These are phyloP conservation scores for Marcusenius ussheri DNA, from an alignment of 2,113 vertebrate species.

Conservation along the genomic window DNA sequence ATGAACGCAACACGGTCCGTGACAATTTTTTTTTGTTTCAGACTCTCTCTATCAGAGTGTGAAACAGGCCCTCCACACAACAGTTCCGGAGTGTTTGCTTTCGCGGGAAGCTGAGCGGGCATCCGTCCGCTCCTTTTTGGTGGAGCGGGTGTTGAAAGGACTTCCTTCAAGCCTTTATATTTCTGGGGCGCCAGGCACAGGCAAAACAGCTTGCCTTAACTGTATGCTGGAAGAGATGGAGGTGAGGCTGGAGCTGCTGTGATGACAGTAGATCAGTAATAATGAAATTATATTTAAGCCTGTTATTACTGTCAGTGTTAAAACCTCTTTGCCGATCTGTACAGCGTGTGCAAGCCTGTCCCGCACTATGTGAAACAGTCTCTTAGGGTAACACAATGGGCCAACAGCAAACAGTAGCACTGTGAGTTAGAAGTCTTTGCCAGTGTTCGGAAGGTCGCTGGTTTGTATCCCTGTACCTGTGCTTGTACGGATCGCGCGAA, in stretches of 20 bases:
- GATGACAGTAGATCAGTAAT: not conserved
- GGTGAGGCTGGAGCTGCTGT: slow-evolving; percentile 50
- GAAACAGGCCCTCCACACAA: slow-evolving; percentile 78
- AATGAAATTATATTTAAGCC: not conserved
- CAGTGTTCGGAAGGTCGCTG: not conserved
- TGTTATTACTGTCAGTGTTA: not conserved
- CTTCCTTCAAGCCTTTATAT: slow-evolving; percentile 82
- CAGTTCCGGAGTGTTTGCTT: slow-evolving; percentile 71
- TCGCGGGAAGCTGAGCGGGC: slow-evolving; percentile 67
- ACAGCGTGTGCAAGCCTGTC: not conserved
- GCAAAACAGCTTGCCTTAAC: slow-evolving; percentile 85
- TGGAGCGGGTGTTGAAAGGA: slow-evolving; percentile 53
- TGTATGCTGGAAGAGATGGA: slow-evolving; percentile 72
- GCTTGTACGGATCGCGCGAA: not conserved
- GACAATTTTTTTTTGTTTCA: slow-evolving; percentile 33
- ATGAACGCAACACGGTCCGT: not conserved
- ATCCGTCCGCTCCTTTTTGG: slow-evolving; percentile 68
- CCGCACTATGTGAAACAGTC: not conserved
- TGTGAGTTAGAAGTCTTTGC: not conserved
- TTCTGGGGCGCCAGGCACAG: slow-evolving; percentile 85
- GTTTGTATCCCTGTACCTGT: not conserved
- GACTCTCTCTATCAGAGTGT: slow-evolving; percentile 70
- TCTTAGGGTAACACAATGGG: not conserved
- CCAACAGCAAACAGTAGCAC: not conserved
- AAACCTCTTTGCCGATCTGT: not conserved